These are phyloP conservation scores for Caenorhabditis doughertyi DNA, from an alignment of 2,888 invertebrate species.

Conservation along the genomic window DNA sequence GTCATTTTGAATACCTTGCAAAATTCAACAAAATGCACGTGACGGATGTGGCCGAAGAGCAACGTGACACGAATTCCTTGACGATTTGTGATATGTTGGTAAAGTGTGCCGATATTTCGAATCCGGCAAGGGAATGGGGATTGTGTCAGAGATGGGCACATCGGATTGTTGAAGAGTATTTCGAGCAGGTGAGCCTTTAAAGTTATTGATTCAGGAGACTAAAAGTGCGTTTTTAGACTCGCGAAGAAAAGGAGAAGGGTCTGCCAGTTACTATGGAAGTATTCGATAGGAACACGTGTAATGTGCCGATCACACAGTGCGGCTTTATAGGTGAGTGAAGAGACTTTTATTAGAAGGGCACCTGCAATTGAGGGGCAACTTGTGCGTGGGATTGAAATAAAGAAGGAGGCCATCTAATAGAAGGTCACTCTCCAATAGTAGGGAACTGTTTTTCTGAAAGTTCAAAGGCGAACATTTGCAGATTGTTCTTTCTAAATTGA, in stretches of 20 bases:
- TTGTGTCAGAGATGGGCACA: conserved; percentile 91
- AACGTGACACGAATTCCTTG: conserved; percentile 78
- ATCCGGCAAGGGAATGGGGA: conserved; percentile 92
- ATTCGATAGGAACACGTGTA: conserved; percentile 95
- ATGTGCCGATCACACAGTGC: conserved; percentile 97
- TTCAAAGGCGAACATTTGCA: too few relatives aligned
- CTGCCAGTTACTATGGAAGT: conserved; percentile 98
- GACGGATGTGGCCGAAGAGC: conserved; percentile 61
- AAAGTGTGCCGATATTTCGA: conserved; percentile 93
- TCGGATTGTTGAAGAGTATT: conserved; percentile 97
- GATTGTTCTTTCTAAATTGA: too few relatives aligned
- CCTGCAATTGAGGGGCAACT: too few relatives aligned
- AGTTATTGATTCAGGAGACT: too few relatives aligned
- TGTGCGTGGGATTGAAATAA: too few relatives aligned
- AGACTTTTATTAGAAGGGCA: background rate
- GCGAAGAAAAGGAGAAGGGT: conserved; percentile 92
- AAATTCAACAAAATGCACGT: conserved; percentile 87
- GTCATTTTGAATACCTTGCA: conserved; percentile 97
- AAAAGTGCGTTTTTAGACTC: conserved; percentile 91
- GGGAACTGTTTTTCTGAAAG: too few relatives aligned
- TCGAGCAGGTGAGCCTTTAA: conserved; percentile 88
- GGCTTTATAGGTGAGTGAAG: conserved; percentile 84
- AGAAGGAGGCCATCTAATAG: too few relatives aligned
- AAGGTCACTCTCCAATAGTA: too few relatives aligned
- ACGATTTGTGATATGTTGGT: conserved; percentile 89